These are phyloP conservation scores for Cettia cetti DNA, from an alignment of 2,113 vertebrate species.

Conservation along the genomic window DNA sequence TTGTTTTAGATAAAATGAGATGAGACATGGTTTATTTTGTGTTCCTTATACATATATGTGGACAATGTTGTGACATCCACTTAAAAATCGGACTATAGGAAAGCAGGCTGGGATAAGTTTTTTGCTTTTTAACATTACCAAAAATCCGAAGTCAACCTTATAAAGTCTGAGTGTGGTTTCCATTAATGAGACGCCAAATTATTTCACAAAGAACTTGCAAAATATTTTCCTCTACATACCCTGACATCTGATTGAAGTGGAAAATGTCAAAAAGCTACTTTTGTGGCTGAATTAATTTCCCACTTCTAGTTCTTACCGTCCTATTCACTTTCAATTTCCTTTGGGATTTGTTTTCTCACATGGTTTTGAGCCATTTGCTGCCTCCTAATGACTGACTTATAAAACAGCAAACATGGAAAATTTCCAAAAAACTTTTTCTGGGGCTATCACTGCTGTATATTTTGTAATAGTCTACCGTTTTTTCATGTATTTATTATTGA, in stretches of 20 bases:
- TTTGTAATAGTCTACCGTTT: background rate
- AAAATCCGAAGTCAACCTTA: background rate
- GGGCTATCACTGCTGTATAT: background rate
- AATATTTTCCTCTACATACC: background rate
- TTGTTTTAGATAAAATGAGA: background rate
- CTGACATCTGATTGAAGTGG: background rate
- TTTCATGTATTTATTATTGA: background rate
- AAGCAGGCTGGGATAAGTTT: background rate
- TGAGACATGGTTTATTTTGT: background rate
- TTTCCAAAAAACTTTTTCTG: conserved; percentile 35
- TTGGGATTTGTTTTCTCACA: conserved; percentile 44
- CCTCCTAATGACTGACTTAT: conserved; percentile 78
- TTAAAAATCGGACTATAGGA: background rate
- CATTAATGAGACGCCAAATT: background rate
- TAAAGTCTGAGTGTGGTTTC: background rate
- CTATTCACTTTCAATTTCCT: conserved; percentile 44
- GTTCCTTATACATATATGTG: background rate
- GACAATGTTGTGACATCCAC: background rate
- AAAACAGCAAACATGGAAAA: conserved; percentile 72
- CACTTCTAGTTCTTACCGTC: background rate
- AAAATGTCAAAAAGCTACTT: conserved; percentile 27
- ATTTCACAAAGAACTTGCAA: background rate
- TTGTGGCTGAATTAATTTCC: conserved; percentile 27
- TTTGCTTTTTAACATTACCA: background rate
- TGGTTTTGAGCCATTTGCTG: conserved; percentile 79